Evolutionary conservation across 2,797 vertebrate genomes (phyloP).

Genomic region (Dermochelys coriacea): DNA sequence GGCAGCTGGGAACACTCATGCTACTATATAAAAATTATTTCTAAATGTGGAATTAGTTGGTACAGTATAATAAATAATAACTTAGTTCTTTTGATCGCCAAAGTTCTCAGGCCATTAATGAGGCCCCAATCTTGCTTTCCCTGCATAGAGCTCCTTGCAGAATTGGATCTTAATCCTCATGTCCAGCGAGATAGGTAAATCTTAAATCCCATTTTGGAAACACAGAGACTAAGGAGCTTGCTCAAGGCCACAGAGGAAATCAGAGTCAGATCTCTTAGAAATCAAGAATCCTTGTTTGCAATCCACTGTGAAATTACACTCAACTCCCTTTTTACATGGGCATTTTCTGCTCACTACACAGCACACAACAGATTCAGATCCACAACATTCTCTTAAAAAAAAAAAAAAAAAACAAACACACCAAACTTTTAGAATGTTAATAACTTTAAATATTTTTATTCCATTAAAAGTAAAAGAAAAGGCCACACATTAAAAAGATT

Average conservation of each 20-base stretch:
- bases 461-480: slow-evolving; percentile 2
- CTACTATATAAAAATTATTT: background rate
- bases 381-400: background rate
- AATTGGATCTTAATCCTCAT: background rate
- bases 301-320: background rate
- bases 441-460: slow-evolving; percentile 1
- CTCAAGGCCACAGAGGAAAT: slow-evolving; percentile 8
- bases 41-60: slow-evolving; percentile 16
- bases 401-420: too few species aligned
- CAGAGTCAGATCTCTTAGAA: background rate
- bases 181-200: background rate
- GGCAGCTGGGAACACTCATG: slow-evolving; percentile 46
- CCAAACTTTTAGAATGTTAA: background rate
- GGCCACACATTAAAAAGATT: background rate
- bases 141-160: background rate
- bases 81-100: background rate
- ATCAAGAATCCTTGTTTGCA: background rate
- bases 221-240: background rate
- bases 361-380: background rate
- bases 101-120: background rate
- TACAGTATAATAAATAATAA: background rate
- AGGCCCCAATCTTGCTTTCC: background rate
- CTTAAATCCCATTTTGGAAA: background rate
- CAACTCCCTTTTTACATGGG: background rate
- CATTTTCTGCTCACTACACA: slow-evolving; percentile 8